Conservation (phyloP, 2,888 invertebrate genomes). For the Tenthredo livida region DNA sequence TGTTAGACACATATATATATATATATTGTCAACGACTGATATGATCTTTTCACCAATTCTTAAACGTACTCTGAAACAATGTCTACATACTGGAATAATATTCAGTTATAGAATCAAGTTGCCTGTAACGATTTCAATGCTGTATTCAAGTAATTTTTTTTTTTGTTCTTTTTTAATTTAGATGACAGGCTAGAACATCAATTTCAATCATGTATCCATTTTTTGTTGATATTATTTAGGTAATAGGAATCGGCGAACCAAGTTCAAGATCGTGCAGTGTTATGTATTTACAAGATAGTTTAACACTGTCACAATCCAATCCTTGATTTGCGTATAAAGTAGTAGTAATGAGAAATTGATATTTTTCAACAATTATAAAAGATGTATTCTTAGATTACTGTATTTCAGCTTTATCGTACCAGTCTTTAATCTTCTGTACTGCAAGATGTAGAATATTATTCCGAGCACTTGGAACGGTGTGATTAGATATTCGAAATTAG, state of each 20-base stretch:
- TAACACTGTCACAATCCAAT: neutral
- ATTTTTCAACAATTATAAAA: constrained; percentile 27
- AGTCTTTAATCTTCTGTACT: neutral
- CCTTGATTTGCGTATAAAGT: neutral
- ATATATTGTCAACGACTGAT: neutral
- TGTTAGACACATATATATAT: neutral
- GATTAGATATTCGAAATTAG: neutral
- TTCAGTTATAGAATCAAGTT: neutral
- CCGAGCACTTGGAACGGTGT: neutral
- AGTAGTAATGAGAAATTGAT: constrained; percentile 12
- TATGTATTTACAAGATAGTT: neutral
- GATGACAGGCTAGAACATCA: neutral
- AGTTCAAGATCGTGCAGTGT: constrained; percentile 2
- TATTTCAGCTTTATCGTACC: too few relatives aligned
- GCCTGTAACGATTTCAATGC: neutral
- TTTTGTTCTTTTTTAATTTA: neutral
- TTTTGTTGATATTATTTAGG: constrained; percentile 23
- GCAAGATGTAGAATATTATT: constrained; percentile 4
- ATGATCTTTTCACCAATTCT: neutral
- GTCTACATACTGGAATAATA: neutral
- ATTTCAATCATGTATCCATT: neutral
- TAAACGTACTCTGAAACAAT: neutral
- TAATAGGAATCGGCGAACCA: neutral
- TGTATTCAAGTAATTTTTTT: neutral
- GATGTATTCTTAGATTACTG: neutral